Evolutionary conservation across 2,797 vertebrate species (phyloP).

Genomic region (Syngnathus rostellatus): DNA sequence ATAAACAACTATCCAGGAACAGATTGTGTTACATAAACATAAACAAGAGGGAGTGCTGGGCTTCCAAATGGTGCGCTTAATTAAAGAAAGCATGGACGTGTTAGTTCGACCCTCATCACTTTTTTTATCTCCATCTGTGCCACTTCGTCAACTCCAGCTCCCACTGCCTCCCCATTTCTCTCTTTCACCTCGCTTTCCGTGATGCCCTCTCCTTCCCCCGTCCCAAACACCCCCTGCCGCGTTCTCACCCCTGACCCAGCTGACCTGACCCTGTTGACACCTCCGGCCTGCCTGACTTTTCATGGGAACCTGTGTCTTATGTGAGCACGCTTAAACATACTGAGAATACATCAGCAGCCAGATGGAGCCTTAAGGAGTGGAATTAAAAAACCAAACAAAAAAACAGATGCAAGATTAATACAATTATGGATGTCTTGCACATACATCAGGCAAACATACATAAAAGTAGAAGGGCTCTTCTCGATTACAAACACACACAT

Average conservation of each 20-base stretch:
- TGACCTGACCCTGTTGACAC: constrained; percentile 56
- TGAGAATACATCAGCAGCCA: neutral
- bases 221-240: constrained; percentile 14
- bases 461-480: constrained; percentile 2
- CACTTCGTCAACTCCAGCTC: constrained; percentile 47
- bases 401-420: neutral
- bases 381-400: neutral
- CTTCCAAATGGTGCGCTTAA: constrained; percentile 31
- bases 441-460: neutral
- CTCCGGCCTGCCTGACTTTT: constrained; percentile 58
- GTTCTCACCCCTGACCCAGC: constrained; percentile 37
- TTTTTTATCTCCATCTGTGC: constrained; percentile 62
- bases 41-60: constrained; percentile 4
- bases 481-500: constrained; percentile 1
- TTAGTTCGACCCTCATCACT: constrained; percentile 34
- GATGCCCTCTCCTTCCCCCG: constrained; percentile 22
- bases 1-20: neutral
- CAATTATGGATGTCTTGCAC: constrained; percentile 4
- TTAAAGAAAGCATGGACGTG: constrained; percentile 38
- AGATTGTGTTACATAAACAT: constrained; percentile 11
- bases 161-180: constrained; percentile 25
- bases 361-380: neutral
- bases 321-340: constrained; percentile 9
- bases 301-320: constrained; percentile 57
- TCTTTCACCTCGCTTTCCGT: constrained; percentile 33